Evolutionary conservation across 2,888 invertebrate species (phyloP), one percentile per base, ranked within the genome.

Genomic region (Lysandra bellargus): DNA sequence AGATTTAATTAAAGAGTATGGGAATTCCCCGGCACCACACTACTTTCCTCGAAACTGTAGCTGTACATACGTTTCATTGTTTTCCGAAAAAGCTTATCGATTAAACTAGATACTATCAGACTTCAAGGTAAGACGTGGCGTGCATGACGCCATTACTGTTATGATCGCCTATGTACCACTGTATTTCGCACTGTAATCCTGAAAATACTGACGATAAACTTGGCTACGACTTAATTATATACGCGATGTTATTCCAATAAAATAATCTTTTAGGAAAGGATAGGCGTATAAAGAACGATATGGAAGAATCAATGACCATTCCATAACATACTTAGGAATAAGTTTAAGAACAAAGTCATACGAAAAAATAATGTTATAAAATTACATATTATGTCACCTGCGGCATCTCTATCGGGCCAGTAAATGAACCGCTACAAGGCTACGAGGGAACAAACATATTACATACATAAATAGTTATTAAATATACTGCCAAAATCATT

Each of bases 111-210:
- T 44, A 61, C 75, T 23, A 49, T 74, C 79, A 60, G 60, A 53
- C 79, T 86, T 84, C 90, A 90, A 90, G 91, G 91, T 84, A 81
- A 88, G 88, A 85, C 82, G 82, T 91, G 81, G 89, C 92, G 90
- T 92, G 92, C 83, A 83, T 84, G 86, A 84, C 83, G 86, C 84
- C 84, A 86, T 87, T 89, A 87, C 84, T 84, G 84, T 85, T 85
- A 83, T 84, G 86, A 85, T 84, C 83, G 83, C 88, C 87, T 75
- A 64, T 81, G 84, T 82, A 83, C 81, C 79, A 81, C 79, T 79
- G 78, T 81, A 85, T 83, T 86, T 83, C 30, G 82, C 82, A 82
- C 80, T 82, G 82, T 86, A 85, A 85, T 87, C 76, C 33, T 53
- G 76, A 57, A 76, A 75, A 53, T 75, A 53, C 23, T 53, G 49